A percentile compares a stretch with the other conserved stretches of the same genome.
Conservation (phyloP, 2,888 invertebrate species). For the Apodemia duryi region DNA sequence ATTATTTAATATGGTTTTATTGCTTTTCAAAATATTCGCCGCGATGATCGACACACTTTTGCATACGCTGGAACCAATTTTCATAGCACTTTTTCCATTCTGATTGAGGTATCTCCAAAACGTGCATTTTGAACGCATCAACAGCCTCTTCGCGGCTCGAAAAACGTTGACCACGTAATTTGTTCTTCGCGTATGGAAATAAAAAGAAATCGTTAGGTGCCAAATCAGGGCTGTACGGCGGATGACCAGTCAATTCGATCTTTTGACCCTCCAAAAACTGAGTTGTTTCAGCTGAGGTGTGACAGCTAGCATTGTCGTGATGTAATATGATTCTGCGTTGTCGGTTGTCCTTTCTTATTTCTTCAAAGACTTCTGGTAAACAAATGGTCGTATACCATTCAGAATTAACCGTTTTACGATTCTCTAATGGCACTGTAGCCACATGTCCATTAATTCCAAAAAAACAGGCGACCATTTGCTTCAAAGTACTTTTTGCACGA, state of each 20-base stretch:
- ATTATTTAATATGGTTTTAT: background rate
- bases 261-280: slow-evolving; percentile 24
- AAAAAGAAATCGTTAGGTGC: slow-evolving; percentile 21
- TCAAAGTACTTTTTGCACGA: too few relatives aligned
- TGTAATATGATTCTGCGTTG: slow-evolving; percentile 24
- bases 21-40: slow-evolving; percentile 12
- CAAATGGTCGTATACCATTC: slow-evolving; percentile 37
- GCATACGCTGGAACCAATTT: slow-evolving; percentile 24
- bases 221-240: slow-evolving; percentile 17
- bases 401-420: slow-evolving; percentile 32
- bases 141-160: slow-evolving; percentile 26
- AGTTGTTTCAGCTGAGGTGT: slow-evolving; percentile 27
- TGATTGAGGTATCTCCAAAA: slow-evolving; percentile 27
- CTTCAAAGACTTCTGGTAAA: slow-evolving; percentile 32
- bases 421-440: slow-evolving; percentile 18
- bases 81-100: slow-evolving; percentile 28
- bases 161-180: slow-evolving; percentile 29
- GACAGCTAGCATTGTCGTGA: slow-evolving; percentile 21
- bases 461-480: too few relatives aligned
- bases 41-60: slow-evolving; percentile 23
- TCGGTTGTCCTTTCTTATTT: slow-evolving; percentile 17
- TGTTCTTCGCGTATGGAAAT: slow-evolving; percentile 27
- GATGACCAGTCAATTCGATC: slow-evolving; percentile 17
- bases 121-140: slow-evolving; percentile 27
- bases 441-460: too few relatives aligned